phyloP scores from a whole-genome alignment of 2,113 vertebrate species.

The Pluvianellus socialis region DNA sequence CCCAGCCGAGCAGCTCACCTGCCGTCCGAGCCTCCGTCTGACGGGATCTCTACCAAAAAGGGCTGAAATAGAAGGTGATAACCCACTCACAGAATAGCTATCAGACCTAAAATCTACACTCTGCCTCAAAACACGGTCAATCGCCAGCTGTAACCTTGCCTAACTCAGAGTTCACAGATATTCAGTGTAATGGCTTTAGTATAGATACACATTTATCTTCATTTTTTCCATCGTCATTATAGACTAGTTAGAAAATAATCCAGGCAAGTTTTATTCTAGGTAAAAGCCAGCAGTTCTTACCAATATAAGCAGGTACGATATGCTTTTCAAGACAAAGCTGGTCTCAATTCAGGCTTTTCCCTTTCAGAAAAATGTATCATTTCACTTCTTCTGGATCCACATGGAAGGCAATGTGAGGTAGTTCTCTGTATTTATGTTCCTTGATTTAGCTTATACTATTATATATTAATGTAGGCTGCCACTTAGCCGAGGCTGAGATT shows the following conservation, averaged over 20 bases:
- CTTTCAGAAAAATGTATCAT: background rate
- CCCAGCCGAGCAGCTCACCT: rapidly evolving
- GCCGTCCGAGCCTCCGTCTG: background rate
- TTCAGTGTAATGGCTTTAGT: background rate
- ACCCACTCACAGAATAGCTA: background rate
- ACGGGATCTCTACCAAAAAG: background rate
- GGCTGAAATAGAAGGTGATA: background rate
- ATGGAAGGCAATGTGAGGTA: background rate
- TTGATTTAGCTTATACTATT: background rate
- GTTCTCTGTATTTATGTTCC: background rate
- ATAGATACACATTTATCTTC: background rate
- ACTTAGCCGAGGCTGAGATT: background rate
- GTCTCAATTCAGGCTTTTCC: background rate
- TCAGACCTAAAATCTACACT: background rate
- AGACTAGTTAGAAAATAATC: background rate
- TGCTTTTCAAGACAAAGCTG: background rate
- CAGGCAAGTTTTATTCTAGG: background rate
- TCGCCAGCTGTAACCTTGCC: background rate
- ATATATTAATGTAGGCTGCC: background rate
- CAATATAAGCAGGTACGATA: background rate
- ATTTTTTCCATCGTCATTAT: background rate
- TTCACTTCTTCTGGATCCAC: background rate
- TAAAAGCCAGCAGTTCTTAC: background rate
- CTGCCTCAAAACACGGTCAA: background rate
- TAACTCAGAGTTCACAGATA: background rate